These are phyloP conservation scores for Macrobrachium rosenbergii DNA, from an alignment of 1,140 invertebrate genomes.

Conservation along the genomic window DNA sequence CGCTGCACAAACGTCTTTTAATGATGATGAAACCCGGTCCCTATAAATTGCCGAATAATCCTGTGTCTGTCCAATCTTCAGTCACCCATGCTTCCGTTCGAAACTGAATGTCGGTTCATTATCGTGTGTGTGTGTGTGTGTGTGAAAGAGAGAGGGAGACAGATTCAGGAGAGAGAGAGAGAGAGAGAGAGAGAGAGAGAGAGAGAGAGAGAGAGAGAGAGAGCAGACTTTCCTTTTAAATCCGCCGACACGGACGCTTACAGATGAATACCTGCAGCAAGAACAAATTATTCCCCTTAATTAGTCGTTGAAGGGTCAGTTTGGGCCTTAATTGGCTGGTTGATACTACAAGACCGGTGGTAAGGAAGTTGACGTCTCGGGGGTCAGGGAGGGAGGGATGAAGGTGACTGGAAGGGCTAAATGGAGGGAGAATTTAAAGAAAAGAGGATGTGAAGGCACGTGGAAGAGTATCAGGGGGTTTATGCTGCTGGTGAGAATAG, in stretches of 20 bases:
- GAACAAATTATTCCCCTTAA: constrained; percentile 41
- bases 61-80: too few relatives aligned
- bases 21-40: too few relatives aligned
- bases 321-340: constrained; percentile 51
- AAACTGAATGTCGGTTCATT: too few relatives aligned
- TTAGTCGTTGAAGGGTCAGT: constrained; percentile 49
- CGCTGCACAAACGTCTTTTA: too few relatives aligned
- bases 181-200: constrained; percentile 4
- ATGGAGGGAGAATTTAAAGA: not conserved
- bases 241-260: not conserved
- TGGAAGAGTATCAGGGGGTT: not conserved
- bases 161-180: not conserved
- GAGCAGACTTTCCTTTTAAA: not conserved
- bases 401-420: not conserved
- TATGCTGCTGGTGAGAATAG: not conserved
- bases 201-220: not conserved
- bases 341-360: constrained; percentile 9
- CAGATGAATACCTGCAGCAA: constrained; percentile 13
- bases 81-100: too few relatives aligned
- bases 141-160: not conserved
- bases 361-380: not conserved
- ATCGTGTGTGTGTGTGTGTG: too few relatives aligned
- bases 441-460: not conserved
- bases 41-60: too few relatives aligned
- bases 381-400: not conserved